Conservation (phyloP, 64 coral and sea anemone species). For the Montipora foliosa region DNA sequence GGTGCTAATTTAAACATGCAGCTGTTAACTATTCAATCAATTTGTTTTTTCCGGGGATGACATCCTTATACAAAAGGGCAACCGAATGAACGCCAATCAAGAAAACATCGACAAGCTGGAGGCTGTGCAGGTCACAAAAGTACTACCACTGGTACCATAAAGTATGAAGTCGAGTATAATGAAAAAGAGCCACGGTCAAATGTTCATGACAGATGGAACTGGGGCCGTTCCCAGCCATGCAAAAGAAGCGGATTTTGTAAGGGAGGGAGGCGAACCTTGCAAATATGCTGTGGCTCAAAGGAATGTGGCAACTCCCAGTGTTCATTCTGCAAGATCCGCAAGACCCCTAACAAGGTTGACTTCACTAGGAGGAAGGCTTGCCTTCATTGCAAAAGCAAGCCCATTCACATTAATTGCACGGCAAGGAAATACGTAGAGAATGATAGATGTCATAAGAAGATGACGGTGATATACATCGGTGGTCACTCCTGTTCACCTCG, state of each 20-base stretch:
- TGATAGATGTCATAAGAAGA: slow-evolving; percentile 57
- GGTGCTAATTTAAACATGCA: slow-evolving; percentile 32
- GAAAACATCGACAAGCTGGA: slow-evolving; percentile 30
- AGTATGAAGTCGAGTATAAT: slow-evolving; percentile 38
- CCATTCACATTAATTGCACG: background rate
- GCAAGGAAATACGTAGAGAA: slow-evolving; percentile 54
- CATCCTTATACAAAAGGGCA: slow-evolving; percentile 35
- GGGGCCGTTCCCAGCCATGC: slow-evolving; percentile 39
- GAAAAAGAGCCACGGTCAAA: slow-evolving; percentile 26
- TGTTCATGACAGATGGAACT: slow-evolving; percentile 41
- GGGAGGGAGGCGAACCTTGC: slow-evolving; percentile 34
- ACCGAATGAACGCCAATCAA: slow-evolving; percentile 8
- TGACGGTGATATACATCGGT: slow-evolving; percentile 40
- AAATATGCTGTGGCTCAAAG: slow-evolving; percentile 21
- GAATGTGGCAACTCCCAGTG: slow-evolving; percentile 11
- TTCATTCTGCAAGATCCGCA: slow-evolving; percentile 34
- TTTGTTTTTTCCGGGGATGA: background rate
- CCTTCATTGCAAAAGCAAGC: slow-evolving; percentile 27
- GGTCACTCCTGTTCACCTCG: slow-evolving; percentile 16
- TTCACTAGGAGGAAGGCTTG: slow-evolving; percentile 18
- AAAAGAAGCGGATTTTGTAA: slow-evolving; percentile 44
- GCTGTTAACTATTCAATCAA: slow-evolving; percentile 23
- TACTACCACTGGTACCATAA: background rate
- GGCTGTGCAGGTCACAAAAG: background rate
- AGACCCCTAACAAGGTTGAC: slow-evolving; percentile 22